Evolutionary conservation across 2,888 invertebrate species (phyloP).

Genomic region (Theodoxus fluviatilis): DNA sequence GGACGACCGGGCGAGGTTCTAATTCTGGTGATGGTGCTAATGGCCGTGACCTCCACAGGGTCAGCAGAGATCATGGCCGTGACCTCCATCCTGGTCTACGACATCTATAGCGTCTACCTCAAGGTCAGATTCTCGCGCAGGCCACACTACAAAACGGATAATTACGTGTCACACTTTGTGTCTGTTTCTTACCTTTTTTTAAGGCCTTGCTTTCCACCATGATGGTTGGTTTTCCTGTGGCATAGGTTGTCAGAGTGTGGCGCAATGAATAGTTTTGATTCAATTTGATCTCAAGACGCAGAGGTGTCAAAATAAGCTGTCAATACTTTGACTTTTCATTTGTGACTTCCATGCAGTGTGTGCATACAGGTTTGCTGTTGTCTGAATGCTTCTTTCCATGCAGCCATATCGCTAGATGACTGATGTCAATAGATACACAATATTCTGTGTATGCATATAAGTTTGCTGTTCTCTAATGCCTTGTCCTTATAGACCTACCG

Average conservation of each 20-base stretch:
- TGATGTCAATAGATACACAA: background rate
- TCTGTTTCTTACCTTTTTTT: background rate
- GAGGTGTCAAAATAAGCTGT: no score
- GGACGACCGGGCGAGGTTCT: constrained; percentile 58
- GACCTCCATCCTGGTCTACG: constrained; percentile 63
- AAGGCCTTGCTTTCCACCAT: no score
- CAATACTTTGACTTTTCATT: no score
- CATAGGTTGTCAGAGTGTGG: no score
- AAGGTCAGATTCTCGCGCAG: constrained; percentile 41
- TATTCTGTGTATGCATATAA: background rate
- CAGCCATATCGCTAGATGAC: constrained; percentile 2
- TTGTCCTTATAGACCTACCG: no score
- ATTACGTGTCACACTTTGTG: background rate
- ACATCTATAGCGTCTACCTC: constrained; percentile 57
- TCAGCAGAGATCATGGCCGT: constrained; percentile 65
- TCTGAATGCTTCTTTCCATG: background rate
- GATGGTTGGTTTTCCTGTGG: no score
- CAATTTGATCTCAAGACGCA: no score
- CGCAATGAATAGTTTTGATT: no score
- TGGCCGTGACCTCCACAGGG: constrained; percentile 65
- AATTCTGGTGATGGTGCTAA: constrained; percentile 61
- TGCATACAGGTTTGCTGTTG: no score
- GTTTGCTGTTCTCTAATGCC: no score
- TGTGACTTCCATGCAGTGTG: background rate
- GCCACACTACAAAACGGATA: no score